Evolutionary conservation across 2,113 vertebrate species (phyloP).

Genomic region (Diadophis punctatus): DNA sequence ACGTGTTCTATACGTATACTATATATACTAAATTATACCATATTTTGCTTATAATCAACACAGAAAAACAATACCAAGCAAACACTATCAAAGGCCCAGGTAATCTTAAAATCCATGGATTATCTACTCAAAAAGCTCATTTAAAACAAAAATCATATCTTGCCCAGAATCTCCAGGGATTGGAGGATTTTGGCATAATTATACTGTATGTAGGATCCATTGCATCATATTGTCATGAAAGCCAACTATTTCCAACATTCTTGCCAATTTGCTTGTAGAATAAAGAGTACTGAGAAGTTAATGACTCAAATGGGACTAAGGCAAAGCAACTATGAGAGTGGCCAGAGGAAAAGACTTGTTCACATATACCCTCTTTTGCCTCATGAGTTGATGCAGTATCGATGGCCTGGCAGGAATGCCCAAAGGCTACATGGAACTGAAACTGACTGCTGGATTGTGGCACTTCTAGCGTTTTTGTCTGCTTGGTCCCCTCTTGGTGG

Average conservation of each 20-base stretch:
- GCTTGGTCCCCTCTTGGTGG: background rate
- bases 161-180: background rate
- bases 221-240: background rate
- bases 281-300: background rate
- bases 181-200: background rate
- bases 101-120: background rate
- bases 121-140: background rate
- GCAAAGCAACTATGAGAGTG: background rate
- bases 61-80: rapidly evolving
- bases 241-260: background rate
- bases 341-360: background rate
- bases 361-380: background rate
- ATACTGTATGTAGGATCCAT: background rate
- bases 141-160: background rate
- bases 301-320: background rate
- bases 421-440: background rate
- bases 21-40: background rate
- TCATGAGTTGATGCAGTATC: background rate
- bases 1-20: background rate
- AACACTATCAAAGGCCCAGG: background rate
- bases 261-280: background rate
- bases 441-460: background rate
- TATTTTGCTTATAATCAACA: background rate
- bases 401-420: too few species aligned
- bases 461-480: background rate